Base-by-base conservation (phyloP, 2,888 invertebrate genomes). In the Argyra leucocephala region DNA sequence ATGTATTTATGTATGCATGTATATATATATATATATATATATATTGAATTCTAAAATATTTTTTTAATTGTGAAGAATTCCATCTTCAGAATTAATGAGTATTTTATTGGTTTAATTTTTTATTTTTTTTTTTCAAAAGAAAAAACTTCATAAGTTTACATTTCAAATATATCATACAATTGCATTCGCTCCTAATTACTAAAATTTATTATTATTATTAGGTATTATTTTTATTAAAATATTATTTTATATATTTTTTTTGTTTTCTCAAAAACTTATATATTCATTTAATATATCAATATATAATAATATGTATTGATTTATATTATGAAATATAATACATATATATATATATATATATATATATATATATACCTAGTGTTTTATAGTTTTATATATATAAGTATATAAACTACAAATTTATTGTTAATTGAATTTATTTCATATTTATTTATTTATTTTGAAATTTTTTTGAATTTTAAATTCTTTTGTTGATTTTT, bases 391-490 rank as follows among this genome's bases (percentile, higher is more conserved):
- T 6, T 31, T 31, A 6, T 31, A 31, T 10, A 10, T 10, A 31
- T 31, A 31, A 10, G 31, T 4, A 12, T 68, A 36, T 64, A 36
- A 58, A 64, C 64, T 64, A 62, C 64, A 68, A 64, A 65, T 64
- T 65, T 66, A 62, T 66, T 60, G 63, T 57, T 62, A n/a, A n/a
- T n/a, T n/a, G n/a, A n/a, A n/a, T n/a, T n/a, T 63, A 62, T 66
- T 61, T 37, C 61, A n/a, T 61, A 22, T 59, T 63, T 59, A 21
- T 23, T 65, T 24, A 63, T 31, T 23, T 48, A 31, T 65, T 15
- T 48, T 61, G 64, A 66, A 36, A 63, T 57, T 10, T 22, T 21
- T 64, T 63, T 57, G 60, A 64, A 64, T 48, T 63, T 18, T 63
- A 63, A 63, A 26, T 65, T n/a, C 61, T 64, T 58, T 58, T 63